Conservation (phyloP, 2,113 vertebrate genomes). For the Ageneiosus marmoratus region DNA sequence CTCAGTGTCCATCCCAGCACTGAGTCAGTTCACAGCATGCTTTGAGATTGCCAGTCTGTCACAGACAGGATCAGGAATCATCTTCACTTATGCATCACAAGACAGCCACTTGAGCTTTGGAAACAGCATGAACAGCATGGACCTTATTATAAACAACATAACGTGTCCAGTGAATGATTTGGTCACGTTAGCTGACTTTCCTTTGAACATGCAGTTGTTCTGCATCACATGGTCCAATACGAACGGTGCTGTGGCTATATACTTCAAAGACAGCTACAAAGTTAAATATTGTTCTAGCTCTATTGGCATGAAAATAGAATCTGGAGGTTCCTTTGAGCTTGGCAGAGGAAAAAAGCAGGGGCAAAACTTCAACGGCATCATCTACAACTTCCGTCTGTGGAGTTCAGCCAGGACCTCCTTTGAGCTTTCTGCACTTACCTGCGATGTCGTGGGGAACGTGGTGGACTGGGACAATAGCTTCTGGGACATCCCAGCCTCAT, state of each 20-base stretch:
- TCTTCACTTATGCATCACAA: constrained; percentile 77
- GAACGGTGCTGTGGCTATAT: constrained; percentile 64
- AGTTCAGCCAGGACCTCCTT: constrained; percentile 76
- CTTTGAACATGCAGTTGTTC: constrained; percentile 75
- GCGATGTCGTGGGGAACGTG: constrained; percentile 80
- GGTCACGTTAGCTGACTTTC: constrained; percentile 71
- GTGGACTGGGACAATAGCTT: constrained; percentile 92
- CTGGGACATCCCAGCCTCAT: constrained; percentile 82
- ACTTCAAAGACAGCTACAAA: constrained; percentile 67
- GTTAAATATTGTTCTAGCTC: constrained; percentile 65
- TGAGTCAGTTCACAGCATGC: constrained; percentile 84
- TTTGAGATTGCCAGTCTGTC: constrained; percentile 79
- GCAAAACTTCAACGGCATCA: constrained; percentile 77
- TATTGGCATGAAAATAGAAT: constrained; percentile 62
- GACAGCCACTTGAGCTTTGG: constrained; percentile 73
- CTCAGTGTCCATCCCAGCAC: constrained; percentile 74
- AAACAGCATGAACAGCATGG: constrained; percentile 61
- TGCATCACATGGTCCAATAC: constrained; percentile 80
- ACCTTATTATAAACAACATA: constrained; percentile 63
- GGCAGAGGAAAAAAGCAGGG: constrained; percentile 66
- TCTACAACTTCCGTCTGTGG: constrained; percentile 97
- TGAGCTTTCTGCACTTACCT: constrained; percentile 79
- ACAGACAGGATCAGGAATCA: constrained; percentile 68
- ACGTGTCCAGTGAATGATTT: constrained; percentile 72
- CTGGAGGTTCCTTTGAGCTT: constrained; percentile 75